These are phyloP conservation scores for Bombyx mandarina DNA, from an alignment of 1,140 invertebrate species.

Conservation along the genomic window DNA sequence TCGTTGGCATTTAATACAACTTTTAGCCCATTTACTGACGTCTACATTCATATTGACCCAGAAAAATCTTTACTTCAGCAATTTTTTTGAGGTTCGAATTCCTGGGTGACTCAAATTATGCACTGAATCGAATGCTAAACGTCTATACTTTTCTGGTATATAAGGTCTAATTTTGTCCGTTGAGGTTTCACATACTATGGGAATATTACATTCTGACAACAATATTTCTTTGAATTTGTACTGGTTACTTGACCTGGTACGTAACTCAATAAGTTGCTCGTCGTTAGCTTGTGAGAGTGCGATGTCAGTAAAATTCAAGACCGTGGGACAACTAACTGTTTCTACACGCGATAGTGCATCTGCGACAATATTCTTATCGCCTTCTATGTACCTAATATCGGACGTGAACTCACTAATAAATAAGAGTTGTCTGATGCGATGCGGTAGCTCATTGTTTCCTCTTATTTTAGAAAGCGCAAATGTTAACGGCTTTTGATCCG, in stretches of 20 bases:
- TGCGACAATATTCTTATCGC: background rate
- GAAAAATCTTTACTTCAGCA: constrained; percentile 6
- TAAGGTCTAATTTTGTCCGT: constrained; percentile 1
- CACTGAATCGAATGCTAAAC: constrained; percentile 2
- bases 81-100: background rate
- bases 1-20: constrained; percentile 27
- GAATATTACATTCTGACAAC: background rate
- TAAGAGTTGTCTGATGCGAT: background rate
- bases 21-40: constrained; percentile 28
- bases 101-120: constrained; percentile 5
- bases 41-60: constrained; percentile 35
- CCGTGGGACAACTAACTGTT: background rate
- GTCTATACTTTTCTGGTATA: background rate
- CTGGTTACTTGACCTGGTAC: background rate
- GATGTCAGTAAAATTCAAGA: background rate
- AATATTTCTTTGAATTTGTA: background rate
- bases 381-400: background rate
- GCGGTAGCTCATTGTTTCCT: background rate
- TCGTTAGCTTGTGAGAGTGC: background rate
- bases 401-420: constrained; percentile 5
- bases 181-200: background rate
- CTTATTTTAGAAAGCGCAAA: constrained; percentile 3
- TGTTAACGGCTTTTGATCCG: background rate
- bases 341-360: constrained; percentile 4
- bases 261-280: background rate